phyloP scores from a whole-genome alignment of 1,140 invertebrate genomes.

The Melanaphis sacchari region DNA sequence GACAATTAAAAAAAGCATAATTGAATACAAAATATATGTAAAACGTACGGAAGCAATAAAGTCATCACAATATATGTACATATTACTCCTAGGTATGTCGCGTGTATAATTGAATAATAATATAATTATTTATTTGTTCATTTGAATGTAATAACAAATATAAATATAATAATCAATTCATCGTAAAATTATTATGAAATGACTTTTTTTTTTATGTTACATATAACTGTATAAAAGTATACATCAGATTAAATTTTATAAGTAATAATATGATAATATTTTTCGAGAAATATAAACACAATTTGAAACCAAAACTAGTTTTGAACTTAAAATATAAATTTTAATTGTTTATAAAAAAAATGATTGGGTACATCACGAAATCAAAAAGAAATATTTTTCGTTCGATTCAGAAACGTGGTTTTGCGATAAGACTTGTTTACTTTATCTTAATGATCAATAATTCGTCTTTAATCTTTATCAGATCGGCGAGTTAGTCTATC shows the following conservation, averaged over 20 bases:
- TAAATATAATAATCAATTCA: background rate
- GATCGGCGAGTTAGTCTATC: background rate
- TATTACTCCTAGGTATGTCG: background rate
- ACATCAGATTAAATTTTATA: background rate
- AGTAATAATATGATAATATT: background rate
- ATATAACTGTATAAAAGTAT: background rate
- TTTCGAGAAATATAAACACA: background rate
- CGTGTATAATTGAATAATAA: background rate
- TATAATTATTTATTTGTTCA: background rate
- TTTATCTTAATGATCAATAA: background rate
- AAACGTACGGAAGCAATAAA: background rate
- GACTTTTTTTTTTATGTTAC: background rate
- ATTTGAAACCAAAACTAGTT: background rate
- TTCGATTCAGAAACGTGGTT: background rate
- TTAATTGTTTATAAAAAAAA: too few relatives aligned
- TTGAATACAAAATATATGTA: background rate
- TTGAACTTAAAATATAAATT: too few relatives aligned
- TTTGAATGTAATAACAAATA: background rate
- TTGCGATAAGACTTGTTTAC: background rate
- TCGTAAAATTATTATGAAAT: background rate
- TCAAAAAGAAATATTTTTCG: background rate
- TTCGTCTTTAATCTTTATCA: background rate
- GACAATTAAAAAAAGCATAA: background rate
- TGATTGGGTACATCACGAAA: background rate
- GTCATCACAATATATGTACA: background rate